Conservation (phyloP, 2,113 vertebrate species). For the Prinia subflava region DNA sequence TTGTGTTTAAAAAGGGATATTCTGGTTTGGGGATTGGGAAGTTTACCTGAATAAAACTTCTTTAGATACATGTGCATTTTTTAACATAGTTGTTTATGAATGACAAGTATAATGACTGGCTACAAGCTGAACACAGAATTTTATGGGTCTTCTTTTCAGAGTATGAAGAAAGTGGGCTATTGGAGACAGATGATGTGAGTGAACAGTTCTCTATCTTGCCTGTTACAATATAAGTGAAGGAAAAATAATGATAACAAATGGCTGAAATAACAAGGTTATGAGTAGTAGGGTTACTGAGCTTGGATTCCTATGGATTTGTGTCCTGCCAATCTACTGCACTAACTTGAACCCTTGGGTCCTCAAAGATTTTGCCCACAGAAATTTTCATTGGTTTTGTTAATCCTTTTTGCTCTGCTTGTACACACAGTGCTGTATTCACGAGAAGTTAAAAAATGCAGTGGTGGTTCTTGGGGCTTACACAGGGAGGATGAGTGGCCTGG, state of each 20-base stretch:
- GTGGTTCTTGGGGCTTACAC: neutral
- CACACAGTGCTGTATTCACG: neutral
- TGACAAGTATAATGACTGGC: neutral
- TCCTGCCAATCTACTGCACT: neutral
- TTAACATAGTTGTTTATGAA: neutral
- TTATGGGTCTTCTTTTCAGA: slow-evolving; percentile 77
- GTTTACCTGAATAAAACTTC: neutral
- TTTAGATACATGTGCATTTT: neutral
- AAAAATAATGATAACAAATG: neutral
- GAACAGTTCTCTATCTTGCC: slow-evolving; percentile 33
- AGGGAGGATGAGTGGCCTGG: neutral
- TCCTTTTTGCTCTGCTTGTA: neutral
- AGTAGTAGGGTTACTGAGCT: neutral
- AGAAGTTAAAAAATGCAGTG: neutral
- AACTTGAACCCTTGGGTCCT: neutral
- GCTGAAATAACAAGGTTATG: neutral
- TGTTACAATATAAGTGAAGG: neutral
- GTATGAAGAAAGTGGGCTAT: slow-evolving; percentile 95
- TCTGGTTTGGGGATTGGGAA: neutral
- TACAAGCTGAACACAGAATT: slow-evolving; percentile 28
- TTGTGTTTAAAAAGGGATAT: neutral
- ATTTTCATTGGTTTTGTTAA: neutral
- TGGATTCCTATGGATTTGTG: neutral
- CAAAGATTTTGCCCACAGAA: neutral
- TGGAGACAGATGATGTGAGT: slow-evolving; percentile 96